phyloP scores from a whole-genome alignment of 2,797 vertebrate species.

The Brachyrhaphis roseni region DNA sequence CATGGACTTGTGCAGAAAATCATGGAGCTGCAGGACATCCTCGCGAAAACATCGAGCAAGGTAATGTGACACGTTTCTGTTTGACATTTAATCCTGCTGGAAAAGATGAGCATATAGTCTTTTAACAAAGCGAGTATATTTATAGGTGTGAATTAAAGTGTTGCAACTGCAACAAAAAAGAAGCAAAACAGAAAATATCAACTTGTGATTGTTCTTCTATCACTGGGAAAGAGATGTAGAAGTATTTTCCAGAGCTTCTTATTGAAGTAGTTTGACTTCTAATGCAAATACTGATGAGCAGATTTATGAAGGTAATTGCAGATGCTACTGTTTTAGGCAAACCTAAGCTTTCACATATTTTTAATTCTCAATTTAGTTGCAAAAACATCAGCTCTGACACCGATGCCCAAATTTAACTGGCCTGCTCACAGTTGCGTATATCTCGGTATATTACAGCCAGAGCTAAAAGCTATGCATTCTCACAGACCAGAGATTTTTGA shows the following conservation, averaged over 20 bases:
- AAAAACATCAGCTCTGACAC: neutral
- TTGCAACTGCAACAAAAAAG: neutral
- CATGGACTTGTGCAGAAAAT: slow-evolving; percentile 99
- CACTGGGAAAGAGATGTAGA: slow-evolving; percentile 27
- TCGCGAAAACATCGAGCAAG: slow-evolving; percentile 98
- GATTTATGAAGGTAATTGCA: neutral
- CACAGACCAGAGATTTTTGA: neutral
- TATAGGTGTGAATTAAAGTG: slow-evolving; percentile 10
- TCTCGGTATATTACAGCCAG: neutral
- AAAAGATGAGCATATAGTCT: neutral
- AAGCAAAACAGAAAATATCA: neutral
- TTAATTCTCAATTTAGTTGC: neutral
- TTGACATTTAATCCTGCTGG: slow-evolving; percentile 1
- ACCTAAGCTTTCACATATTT: neutral
- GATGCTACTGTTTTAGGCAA: neutral
- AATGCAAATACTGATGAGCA: slow-evolving; percentile 10
- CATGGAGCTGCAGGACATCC: slow-evolving; percentile 97
- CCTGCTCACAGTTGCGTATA: neutral
- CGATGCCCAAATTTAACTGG: neutral
- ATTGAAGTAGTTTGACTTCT: slow-evolving; percentile 20
- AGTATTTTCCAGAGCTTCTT: slow-evolving; percentile 8
- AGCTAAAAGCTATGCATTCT: neutral
- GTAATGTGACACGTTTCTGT: slow-evolving; percentile 71
- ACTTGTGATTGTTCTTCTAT: neutral
- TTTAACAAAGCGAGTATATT: neutral